Evolutionary conservation across 2,113 vertebrate genomes (phyloP).

Genomic region (Myxocyprinus asiaticus): DNA sequence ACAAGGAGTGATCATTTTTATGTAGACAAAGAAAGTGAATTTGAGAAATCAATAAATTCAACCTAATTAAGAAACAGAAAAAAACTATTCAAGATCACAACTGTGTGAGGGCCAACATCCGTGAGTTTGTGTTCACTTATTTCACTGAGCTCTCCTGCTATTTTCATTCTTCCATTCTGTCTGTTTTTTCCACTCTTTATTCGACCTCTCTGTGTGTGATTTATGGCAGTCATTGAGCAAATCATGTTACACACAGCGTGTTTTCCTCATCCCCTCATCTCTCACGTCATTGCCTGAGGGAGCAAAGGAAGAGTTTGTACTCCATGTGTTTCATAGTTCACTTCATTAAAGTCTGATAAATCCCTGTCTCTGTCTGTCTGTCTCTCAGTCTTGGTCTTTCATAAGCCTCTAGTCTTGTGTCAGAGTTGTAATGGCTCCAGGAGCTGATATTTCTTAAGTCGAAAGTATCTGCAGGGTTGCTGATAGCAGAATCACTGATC

Average conservation of each 20-base stretch:
- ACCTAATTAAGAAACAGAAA: too few species aligned
- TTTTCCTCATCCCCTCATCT: constrained; percentile 19
- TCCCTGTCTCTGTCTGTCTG: not conserved
- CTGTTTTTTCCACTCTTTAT: too few species aligned
- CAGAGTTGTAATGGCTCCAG: not conserved
- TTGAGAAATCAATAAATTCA: too few species aligned
- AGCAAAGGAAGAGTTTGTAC: not conserved
- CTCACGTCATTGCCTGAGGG: not conserved
- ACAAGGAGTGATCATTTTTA: too few species aligned
- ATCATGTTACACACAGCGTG: not conserved
- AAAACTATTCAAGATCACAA: too few species aligned
- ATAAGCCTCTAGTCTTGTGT: not conserved
- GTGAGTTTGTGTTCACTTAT: too few species aligned
- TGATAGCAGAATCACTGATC: not conserved
- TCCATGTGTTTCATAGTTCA: not conserved
- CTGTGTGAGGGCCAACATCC: too few species aligned
- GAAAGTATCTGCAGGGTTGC: constrained; percentile 2
- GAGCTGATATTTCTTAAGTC: constrained; percentile 14
- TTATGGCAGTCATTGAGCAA: not conserved
- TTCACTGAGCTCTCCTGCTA: too few species aligned
- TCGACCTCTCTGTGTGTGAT: not conserved
- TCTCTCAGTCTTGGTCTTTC: not conserved
- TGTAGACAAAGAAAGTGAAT: too few species aligned
- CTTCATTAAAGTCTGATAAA: constrained; percentile 14
- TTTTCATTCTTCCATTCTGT: too few species aligned